Base-by-base conservation (phyloP, 2,797 vertebrate species). In the Girardinus metallicus region DNA sequence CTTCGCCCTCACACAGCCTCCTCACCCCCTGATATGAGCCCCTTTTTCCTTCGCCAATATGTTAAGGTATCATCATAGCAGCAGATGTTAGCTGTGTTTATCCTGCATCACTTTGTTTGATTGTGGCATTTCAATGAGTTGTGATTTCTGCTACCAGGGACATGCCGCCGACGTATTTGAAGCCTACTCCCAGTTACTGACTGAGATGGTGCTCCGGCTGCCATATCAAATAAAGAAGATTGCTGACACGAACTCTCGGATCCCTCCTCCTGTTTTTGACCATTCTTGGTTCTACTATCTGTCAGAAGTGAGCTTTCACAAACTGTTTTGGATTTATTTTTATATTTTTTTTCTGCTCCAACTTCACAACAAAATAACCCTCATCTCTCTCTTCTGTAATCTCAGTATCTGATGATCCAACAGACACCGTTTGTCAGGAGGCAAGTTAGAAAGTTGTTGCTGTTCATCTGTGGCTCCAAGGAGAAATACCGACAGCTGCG, bases 151-250 rank as follows among this genome's bases (percentile, higher is more conserved):
- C 46, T 16, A 78, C 39, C 86, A 99, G 99, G 99, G 99, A 71
- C 99, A 99, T 4, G 99, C 99, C 78, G 97, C 98, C 8, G 99
- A 99, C 84, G 98, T 99, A 53, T 99, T 99, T 91, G 98, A 99
- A 93, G 99, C 99, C 26, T 99, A 99, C 86, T 99, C 98, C 3
- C 99, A 99, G 92, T 96, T 99, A 13, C 95, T 99, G 82, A 99
- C 99, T 0, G 99, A 99, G 94, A 99, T 99, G 99, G 99, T 99
- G 0, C 96, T 99, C 73, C 93, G 99, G 36, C 95, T 99, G 85
- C 99, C 99, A 0, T 99, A 99, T 93, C 99, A 99, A 93, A 99
- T 99, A 92, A 99, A 99, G 91, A 99, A 99, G 94, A 99, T 99
- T 1, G 98, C 98, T 0, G 99, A 99, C 83, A 96, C 97, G 70